Evolutionary conservation across 2,797 vertebrate genomes (phyloP), one percentile per base, ranked within the genome.

Genomic region (Rhynchotus rufescens): DNA sequence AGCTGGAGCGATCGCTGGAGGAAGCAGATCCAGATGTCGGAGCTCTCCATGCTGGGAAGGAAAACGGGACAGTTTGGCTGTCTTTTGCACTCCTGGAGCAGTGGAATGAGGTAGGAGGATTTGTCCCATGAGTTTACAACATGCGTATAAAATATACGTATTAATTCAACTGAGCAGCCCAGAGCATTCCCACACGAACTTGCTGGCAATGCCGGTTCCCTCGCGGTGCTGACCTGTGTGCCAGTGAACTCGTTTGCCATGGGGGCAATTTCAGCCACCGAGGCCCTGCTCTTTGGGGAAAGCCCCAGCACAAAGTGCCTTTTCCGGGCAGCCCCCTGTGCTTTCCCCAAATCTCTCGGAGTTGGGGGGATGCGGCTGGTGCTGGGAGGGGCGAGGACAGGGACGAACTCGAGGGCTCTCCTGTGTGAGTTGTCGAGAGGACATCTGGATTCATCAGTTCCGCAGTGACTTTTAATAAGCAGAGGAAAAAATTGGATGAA

Each of bases 401-500:
- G 44, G 13, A 30, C 3, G n/a, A 73, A 15, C 15, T 34, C 26
- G 12, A 36, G 45, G 34, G 25, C 47, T 73, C 30, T 56, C 30
- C 23, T 14, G 11, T n/a, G 26, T 26, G 45, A 54, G 25, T 34
- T 66, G 59, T 32, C 5, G 10, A 26, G 2, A 40, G 25, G 45
- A 17, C 6, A 4, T 19, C 8, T 15, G 17, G 54, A 4, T n/a
- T 32, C 84, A 69, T 59, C 28, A 51, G n/a, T 71, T 72, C 59
- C 28, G 32, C 40, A 73, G 40, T 7, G 34, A 12, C n/a, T 69
- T 95, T 95, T 91, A 92, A 88, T 91, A 26, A 65, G 61, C 84
- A 82, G 44, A 78, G 36, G 64, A 54, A 51, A 57, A 13, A 62
- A 52, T 34, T 65, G 44, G 95, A 83, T 38, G 65, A 71, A 90